Conservation (phyloP, 2,113 vertebrate species). For the Craseonycteris thonglongyai region DNA sequence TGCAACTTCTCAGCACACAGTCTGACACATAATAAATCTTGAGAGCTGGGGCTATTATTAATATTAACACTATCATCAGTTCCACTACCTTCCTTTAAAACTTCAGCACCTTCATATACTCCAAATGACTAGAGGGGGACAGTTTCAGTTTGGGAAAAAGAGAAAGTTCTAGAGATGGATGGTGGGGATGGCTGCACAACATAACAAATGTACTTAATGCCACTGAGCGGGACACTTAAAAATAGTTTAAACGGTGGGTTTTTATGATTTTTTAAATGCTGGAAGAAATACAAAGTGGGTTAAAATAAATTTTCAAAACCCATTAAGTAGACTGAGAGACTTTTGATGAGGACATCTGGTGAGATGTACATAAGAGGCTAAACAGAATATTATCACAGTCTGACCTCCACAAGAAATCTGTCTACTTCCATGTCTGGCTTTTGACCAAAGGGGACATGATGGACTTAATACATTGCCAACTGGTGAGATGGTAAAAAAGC, state of each 20-base stretch:
- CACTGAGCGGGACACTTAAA: background rate
- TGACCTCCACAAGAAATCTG: background rate
- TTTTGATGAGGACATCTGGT: background rate
- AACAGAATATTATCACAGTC: too few relatives aligned
- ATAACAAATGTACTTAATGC: background rate
- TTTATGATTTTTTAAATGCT: background rate
- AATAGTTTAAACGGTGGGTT: background rate
- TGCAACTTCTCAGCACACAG: background rate
- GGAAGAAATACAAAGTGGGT: background rate
- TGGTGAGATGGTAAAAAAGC: background rate
- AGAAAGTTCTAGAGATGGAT: background rate
- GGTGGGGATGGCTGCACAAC: background rate
- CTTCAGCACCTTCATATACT: background rate
- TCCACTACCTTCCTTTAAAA: background rate
- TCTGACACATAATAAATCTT: too few relatives aligned
- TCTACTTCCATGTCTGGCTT: background rate
- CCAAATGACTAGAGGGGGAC: background rate
- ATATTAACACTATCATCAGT: accelerated
- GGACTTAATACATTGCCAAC: accelerated
- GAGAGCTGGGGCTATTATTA: background rate
- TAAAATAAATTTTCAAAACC: background rate
- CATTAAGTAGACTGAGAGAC: background rate
- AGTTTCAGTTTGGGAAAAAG: background rate
- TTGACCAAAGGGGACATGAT: background rate
- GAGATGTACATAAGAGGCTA: background rate